Base-by-base conservation (phyloP, 2,797 vertebrate genomes). In the Anomalospiza imberbis region DNA sequence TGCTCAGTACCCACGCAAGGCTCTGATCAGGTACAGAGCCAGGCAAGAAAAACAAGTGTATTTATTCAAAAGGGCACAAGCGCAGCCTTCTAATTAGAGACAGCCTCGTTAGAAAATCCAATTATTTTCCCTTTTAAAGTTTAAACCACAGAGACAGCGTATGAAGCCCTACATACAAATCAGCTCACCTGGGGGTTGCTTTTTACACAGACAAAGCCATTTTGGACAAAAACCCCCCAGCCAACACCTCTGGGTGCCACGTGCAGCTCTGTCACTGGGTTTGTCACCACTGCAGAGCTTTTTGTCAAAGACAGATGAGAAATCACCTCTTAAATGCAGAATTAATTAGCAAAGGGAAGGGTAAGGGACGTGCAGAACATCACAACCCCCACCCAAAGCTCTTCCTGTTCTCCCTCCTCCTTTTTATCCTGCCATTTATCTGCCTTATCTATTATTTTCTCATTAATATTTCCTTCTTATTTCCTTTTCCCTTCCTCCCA, bases 291-390 rank as follows among this genome's bases (percentile, higher is more conserved):
- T 40, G 62, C 48, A 32, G 47, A 54, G 19, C 32, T 34, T 66
- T 74, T 24, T n/a, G 63, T 44, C 44, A 22, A 44, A 26, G 12
- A 20, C 6, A 44, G 58, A 12, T 26, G 60, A 60, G 16, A 32
- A 65, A 78, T 50, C 54, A 25, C 24, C 71, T 51, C 48, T n/a
- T 29, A 63, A 66, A 28, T 0, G 4, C 1, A 2, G 24, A 67
- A 55, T 25, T 74, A 9, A 71, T 50, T 7, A 55, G 53, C 22
- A 61, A 54, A 54, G 36, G 60, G 40, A 45, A 54, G 32, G 63
- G 32, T 8, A 6, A 82, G 21, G 62, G 18, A 47, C 0, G 0
- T 21, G n/a, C 38, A 76, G 72, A n/a, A 61, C 29, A 3, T 12
- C 57, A 11, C 47, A 38, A 3, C 16, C 36, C 51, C 63, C 58